phyloP scores from a whole-genome alignment of 2,797 vertebrate species.

The Notamacropus eugenii region DNA sequence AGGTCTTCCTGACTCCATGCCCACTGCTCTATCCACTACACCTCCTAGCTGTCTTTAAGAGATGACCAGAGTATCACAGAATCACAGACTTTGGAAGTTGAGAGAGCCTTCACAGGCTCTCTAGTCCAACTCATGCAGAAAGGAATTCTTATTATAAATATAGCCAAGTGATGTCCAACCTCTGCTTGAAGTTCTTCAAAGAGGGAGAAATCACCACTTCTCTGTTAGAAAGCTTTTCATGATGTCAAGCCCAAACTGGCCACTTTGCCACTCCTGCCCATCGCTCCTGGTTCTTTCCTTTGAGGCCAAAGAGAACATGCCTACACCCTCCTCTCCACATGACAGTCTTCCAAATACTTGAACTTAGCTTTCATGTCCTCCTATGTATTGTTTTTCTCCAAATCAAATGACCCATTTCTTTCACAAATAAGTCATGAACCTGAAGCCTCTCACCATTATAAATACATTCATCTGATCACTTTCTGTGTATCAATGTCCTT shows the following conservation, averaged over 20 bases:
- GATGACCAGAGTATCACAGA: neutral
- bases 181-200: neutral
- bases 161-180: neutral
- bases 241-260: neutral
- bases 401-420: neutral
- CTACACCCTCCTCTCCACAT: neutral
- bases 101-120: neutral
- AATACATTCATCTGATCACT: neutral
- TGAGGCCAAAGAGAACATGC: neutral
- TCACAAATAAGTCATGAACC: neutral
- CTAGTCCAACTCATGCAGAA: neutral
- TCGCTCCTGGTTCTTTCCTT: neutral
- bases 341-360: neutral
- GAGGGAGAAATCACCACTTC: neutral
- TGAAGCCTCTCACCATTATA: neutral
- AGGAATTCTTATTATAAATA: neutral
- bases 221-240: neutral
- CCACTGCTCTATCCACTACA: neutral
- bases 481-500: neutral
- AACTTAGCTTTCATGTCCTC: neutral
- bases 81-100: neutral
- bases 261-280: neutral
- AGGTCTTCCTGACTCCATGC: neutral
- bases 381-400: neutral
- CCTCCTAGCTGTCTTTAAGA: neutral